These are phyloP conservation scores for Orchesellides sinensis DNA, from an alignment of 2,888 invertebrate species.

Conservation along the genomic window DNA sequence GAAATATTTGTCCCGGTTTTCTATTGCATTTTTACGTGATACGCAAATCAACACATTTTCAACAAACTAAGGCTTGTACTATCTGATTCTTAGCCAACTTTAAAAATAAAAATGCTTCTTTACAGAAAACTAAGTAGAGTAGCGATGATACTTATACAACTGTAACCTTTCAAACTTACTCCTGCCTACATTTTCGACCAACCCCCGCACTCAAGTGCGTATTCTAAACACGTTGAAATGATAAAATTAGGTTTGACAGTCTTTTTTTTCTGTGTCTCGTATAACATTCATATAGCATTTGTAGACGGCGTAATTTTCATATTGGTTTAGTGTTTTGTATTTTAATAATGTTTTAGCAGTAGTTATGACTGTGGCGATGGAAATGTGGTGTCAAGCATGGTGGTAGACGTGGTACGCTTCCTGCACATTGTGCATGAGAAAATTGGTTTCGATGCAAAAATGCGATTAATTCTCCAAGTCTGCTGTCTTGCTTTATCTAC, in stretches of 20 bases:
- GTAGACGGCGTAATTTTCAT: no score
- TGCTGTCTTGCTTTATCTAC: no score
- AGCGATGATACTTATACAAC: not conserved
- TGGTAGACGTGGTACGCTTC: not conserved
- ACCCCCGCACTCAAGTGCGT: not conserved
- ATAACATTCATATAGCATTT: not conserved
- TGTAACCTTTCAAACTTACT: not conserved
- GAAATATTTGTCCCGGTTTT: no score
- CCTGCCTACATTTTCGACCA: no score
- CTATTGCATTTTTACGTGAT: not conserved
- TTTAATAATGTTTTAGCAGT: no score
- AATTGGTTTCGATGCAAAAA: no score
- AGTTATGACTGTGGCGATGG: not conserved
- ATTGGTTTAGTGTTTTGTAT: no score
- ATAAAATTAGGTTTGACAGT: not conserved
- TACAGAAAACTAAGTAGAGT: not conserved
- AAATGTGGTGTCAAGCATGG: not conserved
- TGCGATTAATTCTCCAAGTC: no score
- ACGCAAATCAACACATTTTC: conserved; percentile 38
- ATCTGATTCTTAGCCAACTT: conserved; percentile 59
- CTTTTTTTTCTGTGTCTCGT: not conserved
- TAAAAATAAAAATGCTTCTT: conserved; percentile 52
- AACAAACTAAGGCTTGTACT: no score
- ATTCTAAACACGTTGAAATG: not conserved
- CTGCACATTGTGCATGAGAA: not conserved